Evolutionary conservation across 1,140 invertebrate species (phyloP).

Genomic region (Anastrepha ludens): DNA sequence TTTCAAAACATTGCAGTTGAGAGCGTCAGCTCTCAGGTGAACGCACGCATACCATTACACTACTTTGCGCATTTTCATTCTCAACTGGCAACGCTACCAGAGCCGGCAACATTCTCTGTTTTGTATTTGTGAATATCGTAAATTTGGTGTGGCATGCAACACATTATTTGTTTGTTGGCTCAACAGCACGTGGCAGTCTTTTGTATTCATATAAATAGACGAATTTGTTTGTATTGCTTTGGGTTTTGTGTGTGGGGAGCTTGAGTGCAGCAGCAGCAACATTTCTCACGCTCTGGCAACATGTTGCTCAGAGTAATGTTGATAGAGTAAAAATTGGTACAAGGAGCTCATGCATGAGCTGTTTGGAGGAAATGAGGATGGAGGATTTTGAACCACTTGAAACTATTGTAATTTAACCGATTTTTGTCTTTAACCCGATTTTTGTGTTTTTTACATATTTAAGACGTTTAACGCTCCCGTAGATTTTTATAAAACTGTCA

Average conservation of each 20-base stretch:
- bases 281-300: constrained; percentile 30
- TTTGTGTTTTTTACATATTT: too few relatives aligned
- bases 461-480: too few relatives aligned
- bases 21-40: background rate
- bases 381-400: too few relatives aligned
- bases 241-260: background rate
- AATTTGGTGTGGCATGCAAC: constrained; percentile 24
- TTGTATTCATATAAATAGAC: constrained; percentile 26
- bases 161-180: constrained; percentile 27
- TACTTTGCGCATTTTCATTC: background rate
- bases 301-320: background rate
- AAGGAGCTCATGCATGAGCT: too few relatives aligned
- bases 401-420: too few relatives aligned
- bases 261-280: background rate
- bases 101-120: constrained; percentile 37
- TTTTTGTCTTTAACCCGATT: too few relatives aligned
- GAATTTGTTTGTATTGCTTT: constrained; percentile 31
- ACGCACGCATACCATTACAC: background rate
- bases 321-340: too few relatives aligned
- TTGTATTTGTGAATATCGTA: constrained; percentile 46
- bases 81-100: background rate
- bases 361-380: too few relatives aligned
- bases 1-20: constrained; percentile 43
- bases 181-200: constrained; percentile 50
- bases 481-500: too few relatives aligned